These are phyloP conservation scores for Microtus montanus DNA, from an alignment of 2,113 vertebrate species.

Conservation along the genomic window DNA sequence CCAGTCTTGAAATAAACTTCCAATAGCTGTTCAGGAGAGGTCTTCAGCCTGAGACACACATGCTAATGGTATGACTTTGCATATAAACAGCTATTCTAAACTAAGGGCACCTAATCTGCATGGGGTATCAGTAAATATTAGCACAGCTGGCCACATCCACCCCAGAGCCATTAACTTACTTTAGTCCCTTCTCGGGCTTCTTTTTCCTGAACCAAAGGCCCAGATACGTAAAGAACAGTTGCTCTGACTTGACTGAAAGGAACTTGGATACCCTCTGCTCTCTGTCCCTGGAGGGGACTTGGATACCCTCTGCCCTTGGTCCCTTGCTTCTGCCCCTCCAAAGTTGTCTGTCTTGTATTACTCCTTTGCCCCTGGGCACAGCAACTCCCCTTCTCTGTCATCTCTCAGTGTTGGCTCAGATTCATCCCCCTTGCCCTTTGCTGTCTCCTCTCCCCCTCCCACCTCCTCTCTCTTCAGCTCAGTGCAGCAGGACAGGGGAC, in stretches of 20 bases:
- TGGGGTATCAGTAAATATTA: not conserved
- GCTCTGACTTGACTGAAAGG: slow-evolving; percentile 32
- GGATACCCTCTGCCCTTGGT: not conserved
- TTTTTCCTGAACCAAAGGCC: slow-evolving; percentile 6
- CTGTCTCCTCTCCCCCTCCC: not conserved
- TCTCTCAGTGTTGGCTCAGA: not conserved
- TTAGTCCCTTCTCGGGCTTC: not conserved
- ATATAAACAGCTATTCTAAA: slow-evolving; percentile 46
- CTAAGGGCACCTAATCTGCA: not conserved
- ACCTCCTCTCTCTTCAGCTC: not conserved
- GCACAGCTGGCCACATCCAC: not conserved
- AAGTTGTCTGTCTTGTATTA: not conserved
- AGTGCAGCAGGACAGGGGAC: not conserved
- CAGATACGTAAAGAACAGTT: not conserved
- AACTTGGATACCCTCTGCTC: not conserved
- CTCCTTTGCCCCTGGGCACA: not conserved
- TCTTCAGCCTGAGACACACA: not conserved
- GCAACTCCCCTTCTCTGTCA: not conserved
- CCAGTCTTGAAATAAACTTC: not conserved
- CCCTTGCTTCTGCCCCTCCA: not conserved
- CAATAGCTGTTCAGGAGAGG: not conserved
- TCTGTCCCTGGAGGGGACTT: not conserved
- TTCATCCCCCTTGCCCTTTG: not conserved
- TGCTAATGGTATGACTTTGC: slow-evolving; percentile 33
- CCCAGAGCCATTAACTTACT: not conserved